These are phyloP conservation scores for Diglossa brunneiventris DNA, from an alignment of 2,113 vertebrate genomes.

Conservation along the genomic window DNA sequence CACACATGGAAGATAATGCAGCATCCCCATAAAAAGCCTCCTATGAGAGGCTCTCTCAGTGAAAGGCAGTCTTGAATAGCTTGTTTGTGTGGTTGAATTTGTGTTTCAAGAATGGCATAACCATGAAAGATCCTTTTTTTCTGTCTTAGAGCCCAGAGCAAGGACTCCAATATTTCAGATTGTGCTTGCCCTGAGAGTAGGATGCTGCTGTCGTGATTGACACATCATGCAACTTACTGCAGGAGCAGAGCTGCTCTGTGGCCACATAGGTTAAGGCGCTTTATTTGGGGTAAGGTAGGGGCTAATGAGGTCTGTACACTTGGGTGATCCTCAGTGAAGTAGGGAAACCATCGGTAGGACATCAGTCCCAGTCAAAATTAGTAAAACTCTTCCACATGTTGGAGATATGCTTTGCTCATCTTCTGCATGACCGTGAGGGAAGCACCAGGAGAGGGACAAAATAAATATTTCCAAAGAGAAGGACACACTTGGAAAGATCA, in stretches of 20 bases:
- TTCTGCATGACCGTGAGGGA: background rate
- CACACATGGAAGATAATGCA: background rate
- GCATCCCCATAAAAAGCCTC: background rate
- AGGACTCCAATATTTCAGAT: background rate
- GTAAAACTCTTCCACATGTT: background rate
- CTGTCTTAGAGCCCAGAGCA: background rate
- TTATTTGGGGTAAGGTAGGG: background rate
- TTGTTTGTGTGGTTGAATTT: background rate
- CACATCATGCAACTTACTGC: background rate
- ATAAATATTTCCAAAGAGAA: background rate
- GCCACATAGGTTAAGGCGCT: background rate
- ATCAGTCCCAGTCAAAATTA: background rate
- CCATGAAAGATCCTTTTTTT: background rate
- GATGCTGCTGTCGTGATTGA: background rate
- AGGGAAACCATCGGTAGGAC: background rate
- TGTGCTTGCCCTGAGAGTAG: background rate
- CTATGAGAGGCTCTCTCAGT: background rate
- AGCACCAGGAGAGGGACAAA: background rate
- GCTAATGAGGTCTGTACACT: background rate
- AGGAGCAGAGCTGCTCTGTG: background rate
- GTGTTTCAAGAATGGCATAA: background rate
- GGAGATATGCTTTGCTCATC: background rate
- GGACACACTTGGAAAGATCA: background rate
- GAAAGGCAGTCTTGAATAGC: background rate
- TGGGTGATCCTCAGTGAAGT: background rate